Percentiles rank a stretch among this genome's conserved stretches.
phyloP scores from a whole-genome alignment of 2,113 vertebrate species.

The Sphaerodactylus townsendi region DNA sequence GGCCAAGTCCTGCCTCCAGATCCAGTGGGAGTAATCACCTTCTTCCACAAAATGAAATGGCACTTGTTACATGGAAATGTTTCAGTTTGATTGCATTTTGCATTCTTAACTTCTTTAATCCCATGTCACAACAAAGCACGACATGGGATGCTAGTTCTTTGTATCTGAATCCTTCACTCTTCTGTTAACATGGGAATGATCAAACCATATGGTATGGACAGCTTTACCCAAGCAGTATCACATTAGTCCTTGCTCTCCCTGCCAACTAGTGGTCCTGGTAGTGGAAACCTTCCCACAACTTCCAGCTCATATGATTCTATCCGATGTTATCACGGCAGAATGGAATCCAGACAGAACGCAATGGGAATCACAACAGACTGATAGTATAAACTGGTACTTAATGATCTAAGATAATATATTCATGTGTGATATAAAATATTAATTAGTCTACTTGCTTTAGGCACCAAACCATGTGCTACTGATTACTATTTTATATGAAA shows the following conservation, averaged over 20 bases:
- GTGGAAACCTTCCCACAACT: not conserved
- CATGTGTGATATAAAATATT: not conserved
- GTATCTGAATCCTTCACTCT: not conserved
- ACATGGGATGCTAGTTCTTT: not conserved
- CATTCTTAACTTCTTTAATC: not conserved
- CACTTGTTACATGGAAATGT: not conserved
- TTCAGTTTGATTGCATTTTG: not conserved
- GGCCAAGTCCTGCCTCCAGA: too few species aligned
- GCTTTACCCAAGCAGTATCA: too few species aligned
- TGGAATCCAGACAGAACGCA: not conserved
- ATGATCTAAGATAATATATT: not conserved
- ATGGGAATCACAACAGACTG: not conserved
- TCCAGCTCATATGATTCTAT: not conserved
- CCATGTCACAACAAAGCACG: not conserved
- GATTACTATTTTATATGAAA: not conserved
- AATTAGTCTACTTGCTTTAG: not conserved
- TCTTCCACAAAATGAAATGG: too few species aligned
- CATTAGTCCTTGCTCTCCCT: too few species aligned
- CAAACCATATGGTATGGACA: too few species aligned
- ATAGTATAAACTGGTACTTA: not conserved
- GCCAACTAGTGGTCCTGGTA: not conserved
- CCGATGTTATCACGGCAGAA: not conserved
- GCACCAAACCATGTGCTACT: not conserved
- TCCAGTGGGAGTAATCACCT: too few species aligned
- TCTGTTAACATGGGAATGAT: not conserved